Conservation (phyloP, 2,797 vertebrate species). For the Pogoniulus pusillus region DNA sequence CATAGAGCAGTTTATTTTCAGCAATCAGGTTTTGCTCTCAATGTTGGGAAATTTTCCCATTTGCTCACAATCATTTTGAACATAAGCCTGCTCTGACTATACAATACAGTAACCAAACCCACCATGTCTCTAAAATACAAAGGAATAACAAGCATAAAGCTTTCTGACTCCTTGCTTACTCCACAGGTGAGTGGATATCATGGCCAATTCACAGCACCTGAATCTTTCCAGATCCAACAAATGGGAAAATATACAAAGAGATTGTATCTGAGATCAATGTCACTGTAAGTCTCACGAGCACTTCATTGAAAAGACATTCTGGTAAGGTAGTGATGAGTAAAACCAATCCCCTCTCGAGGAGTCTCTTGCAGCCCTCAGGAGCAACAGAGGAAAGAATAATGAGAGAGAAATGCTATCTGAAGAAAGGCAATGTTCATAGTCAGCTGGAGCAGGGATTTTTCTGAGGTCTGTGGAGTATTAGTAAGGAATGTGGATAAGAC, state of each 20-base stretch:
- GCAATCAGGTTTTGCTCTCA: not conserved
- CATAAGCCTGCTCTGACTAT: not conserved
- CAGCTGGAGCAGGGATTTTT: not conserved
- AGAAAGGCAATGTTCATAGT: not conserved
- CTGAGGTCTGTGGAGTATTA: not conserved
- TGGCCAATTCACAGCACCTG: not conserved
- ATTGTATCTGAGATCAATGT: not conserved
- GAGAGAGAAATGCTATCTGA: not conserved
- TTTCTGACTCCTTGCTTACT: not conserved
- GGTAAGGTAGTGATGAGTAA: not conserved
- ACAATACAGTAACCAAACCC: not conserved
- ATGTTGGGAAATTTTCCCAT: not conserved
- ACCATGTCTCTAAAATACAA: not conserved
- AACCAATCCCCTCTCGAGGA: not conserved
- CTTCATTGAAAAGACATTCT: not conserved
- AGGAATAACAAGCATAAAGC: not conserved
- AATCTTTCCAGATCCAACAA: not conserved
- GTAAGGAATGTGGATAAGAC: not conserved
- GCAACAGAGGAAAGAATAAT: not conserved
- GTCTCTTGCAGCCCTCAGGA: not conserved
- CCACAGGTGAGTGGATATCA: not conserved
- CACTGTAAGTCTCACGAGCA: not conserved
- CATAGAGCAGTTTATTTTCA: not conserved
- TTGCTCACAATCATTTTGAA: not conserved
- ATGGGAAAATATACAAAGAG: not conserved